phyloP scores from a whole-genome alignment of 30 jellyfish, hydroid and myxozoan species.

The Haliclystus octoradiatus region DNA sequence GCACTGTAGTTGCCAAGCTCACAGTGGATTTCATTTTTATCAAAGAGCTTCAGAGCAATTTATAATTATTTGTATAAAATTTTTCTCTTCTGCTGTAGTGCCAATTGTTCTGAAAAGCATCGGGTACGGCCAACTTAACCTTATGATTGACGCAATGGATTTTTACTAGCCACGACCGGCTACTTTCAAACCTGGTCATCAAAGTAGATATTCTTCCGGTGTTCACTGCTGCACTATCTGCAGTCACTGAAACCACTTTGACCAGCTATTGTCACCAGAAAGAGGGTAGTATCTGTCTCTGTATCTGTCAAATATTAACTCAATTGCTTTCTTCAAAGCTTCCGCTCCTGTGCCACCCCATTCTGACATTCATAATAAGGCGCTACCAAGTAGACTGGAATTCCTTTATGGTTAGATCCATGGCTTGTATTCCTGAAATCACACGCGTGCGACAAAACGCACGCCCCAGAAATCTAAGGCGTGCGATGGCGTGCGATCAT shows the following conservation, averaged over 20 bases:
- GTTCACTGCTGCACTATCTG: slow-evolving; percentile 51
- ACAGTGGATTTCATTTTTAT: slow-evolving; percentile 14
- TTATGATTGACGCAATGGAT: slow-evolving; percentile 60
- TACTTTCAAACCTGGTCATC: slow-evolving; percentile 32
- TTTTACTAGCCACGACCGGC: slow-evolving; percentile 46
- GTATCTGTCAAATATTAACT: background rate
- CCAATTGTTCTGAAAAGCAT: slow-evolving; percentile 9
- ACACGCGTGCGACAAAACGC: too few relatives aligned
- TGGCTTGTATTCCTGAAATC: too few relatives aligned
- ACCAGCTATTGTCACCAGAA: background rate
- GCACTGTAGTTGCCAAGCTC: slow-evolving; percentile 17
- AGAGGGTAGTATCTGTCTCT: background rate
- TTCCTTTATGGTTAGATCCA: too few relatives aligned
- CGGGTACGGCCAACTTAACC: slow-evolving; percentile 34
- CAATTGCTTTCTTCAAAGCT: slow-evolving; percentile 6
- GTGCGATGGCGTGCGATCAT: too few relatives aligned
- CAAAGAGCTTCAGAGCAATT: slow-evolving; percentile 6
- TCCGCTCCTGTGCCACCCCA: slow-evolving; percentile 26
- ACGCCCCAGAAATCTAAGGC: too few relatives aligned
- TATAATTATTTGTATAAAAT: slow-evolving; percentile 20
- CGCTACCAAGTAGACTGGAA: background rate
- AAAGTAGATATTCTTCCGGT: slow-evolving; percentile 24
- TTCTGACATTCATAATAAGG: slow-evolving; percentile 3
- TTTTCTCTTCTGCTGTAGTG: slow-evolving; percentile 11
- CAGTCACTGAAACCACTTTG: slow-evolving; percentile 27